Conservation (phyloP, 2,797 vertebrate genomes). For the Numenius phaeopus region DNA sequence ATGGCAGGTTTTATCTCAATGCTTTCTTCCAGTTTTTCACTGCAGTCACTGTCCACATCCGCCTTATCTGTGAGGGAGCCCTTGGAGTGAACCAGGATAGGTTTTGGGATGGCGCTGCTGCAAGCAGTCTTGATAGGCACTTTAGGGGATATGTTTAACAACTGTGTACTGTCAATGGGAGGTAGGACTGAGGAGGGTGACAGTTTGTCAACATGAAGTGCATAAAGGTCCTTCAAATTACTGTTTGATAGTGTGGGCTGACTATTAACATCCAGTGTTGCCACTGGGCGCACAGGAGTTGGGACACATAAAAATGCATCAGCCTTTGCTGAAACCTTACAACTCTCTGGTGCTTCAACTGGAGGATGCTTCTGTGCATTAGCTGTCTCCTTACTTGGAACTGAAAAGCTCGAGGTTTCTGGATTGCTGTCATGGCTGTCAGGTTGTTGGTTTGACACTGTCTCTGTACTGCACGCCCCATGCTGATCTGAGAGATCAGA, state of each 20-base stretch:
- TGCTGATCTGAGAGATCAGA: constrained; percentile 22
- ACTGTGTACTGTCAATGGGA: constrained; percentile 72
- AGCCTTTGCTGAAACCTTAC: constrained; percentile 64
- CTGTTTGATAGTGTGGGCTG: constrained; percentile 71
- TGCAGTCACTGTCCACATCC: constrained; percentile 55
- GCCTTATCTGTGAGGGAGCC: constrained; percentile 63
- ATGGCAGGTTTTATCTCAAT: constrained; percentile 78
- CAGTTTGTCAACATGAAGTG: constrained; percentile 52
- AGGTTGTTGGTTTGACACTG: background rate
- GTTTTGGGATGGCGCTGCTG: constrained; percentile 89
- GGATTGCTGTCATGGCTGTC: constrained; percentile 62
- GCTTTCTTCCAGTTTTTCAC: constrained; percentile 81
- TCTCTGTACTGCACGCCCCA: background rate
- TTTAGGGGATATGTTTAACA: constrained; percentile 78
- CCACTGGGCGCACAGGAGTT: constrained; percentile 73
- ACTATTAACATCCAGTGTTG: constrained; percentile 69
- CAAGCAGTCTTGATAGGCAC: constrained; percentile 82
- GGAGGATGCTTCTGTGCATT: constrained; percentile 81
- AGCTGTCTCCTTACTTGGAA: constrained; percentile 74
- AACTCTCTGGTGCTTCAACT: constrained; percentile 76
- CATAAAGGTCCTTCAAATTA: constrained; percentile 70
- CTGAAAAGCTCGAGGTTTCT: constrained; percentile 37
- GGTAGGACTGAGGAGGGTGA: constrained; percentile 62
- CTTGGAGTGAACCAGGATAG: constrained; percentile 81
- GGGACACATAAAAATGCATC: constrained; percentile 77